Percentiles rank a stretch among this genome's conserved stretches.
These are phyloP conservation scores for Chiloscyllium plagiosum DNA, from an alignment of 2,113 vertebrate species.

Conservation along the genomic window DNA sequence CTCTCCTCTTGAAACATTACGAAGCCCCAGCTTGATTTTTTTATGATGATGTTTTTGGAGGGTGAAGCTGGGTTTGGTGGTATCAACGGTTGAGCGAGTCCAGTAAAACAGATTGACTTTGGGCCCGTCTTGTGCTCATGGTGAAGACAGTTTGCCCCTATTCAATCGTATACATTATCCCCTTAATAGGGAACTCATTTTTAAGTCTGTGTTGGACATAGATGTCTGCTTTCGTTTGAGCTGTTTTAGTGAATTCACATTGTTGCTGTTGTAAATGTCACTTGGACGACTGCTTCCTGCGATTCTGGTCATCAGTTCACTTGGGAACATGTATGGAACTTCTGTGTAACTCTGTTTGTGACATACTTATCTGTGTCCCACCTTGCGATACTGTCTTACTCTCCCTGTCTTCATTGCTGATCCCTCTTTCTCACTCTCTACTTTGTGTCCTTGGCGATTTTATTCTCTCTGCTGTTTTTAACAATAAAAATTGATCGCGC, in stretches of 20 bases:
- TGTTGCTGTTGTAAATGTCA: not conserved
- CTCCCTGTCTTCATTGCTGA: not conserved
- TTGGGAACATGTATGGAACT: not conserved
- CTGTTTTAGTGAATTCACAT: not conserved
- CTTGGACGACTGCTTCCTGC: not conserved
- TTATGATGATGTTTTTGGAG: too few species aligned
- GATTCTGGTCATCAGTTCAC: not conserved
- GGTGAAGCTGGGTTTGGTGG: not conserved
- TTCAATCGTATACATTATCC: not conserved
- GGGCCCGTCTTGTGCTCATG: not conserved
- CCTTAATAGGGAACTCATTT: not conserved
- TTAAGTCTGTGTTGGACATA: not conserved
- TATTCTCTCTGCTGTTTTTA: not conserved
- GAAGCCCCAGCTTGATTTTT: not conserved
- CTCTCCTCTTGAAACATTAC: not conserved
- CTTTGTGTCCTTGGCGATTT: too few species aligned
- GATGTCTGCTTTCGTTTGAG: not conserved
- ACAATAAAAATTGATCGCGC: not conserved
- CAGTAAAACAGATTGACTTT: not conserved
- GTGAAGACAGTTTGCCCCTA: not conserved
- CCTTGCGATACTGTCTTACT: not conserved
- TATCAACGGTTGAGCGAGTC: not conserved
- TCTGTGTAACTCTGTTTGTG: not conserved
- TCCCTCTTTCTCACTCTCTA: conserved; percentile 18
- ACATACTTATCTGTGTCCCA: not conserved